Conservation (phyloP, 2,113 vertebrate species). For the Apistogramma diplotaenia region DNA sequence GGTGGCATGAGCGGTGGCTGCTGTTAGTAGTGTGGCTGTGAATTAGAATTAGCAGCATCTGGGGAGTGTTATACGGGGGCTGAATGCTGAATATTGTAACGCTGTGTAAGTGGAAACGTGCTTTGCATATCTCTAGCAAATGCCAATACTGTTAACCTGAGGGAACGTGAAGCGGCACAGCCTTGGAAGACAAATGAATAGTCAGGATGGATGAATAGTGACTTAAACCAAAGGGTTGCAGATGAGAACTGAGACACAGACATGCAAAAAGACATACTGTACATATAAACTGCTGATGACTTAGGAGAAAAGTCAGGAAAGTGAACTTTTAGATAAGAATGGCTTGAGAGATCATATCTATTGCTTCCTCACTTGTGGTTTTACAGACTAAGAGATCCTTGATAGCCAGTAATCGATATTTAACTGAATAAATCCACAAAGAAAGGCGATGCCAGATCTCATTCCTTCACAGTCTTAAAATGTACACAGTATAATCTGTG, state of each 20-base stretch:
- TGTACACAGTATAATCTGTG: slow-evolving; percentile 20
- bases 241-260: not conserved
- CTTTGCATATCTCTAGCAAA: not conserved
- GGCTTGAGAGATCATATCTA: not conserved
- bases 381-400: not conserved
- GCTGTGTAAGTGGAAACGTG: slow-evolving; percentile 41
- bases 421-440: not conserved
- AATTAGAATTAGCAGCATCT: slow-evolving; percentile 47
- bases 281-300: not conserved
- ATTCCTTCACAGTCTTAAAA: not conserved
- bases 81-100: slow-evolving; percentile 22
- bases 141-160: not conserved
- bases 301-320: not conserved
- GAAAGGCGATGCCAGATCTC: not conserved
- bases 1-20: slow-evolving; percentile 8
- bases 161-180: not conserved
- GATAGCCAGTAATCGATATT: not conserved
- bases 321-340: not conserved
- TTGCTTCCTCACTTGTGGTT: not conserved
- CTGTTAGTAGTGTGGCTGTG: not conserved
- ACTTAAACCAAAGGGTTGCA: not conserved
- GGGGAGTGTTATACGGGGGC: slow-evolving; percentile 7
- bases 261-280: not conserved
- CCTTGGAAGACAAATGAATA: not conserved
- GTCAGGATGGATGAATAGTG: slow-evolving; percentile 4